Base-by-base conservation (phyloP, 2,113 vertebrate genomes). In the Furnarius figulus region DNA sequence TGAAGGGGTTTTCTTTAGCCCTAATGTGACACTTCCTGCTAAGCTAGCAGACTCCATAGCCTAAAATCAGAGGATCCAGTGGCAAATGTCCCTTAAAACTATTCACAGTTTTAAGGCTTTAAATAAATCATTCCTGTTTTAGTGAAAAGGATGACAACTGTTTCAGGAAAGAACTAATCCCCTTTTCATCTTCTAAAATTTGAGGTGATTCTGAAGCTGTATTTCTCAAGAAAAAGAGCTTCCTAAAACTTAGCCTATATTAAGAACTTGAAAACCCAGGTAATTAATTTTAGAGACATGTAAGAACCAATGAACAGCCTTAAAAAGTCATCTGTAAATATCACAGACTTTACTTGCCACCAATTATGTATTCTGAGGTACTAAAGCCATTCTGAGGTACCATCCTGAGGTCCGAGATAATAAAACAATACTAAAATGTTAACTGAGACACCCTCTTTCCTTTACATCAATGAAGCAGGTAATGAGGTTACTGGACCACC, bases 61-160 rank as follows among this genome's bases (percentile, higher is more conserved):
- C 65, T 90, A 91, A 94, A 93, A 85, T 73, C n/a, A 86, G 72
- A 94, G 19, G 50, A 74, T 40, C 68, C 82, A 73, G 67, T 72
- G 40, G 62, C 85, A 94, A 56, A 78, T 56, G 93, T 24, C 33
- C 20, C 73, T 73, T 70, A 70, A 66, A 93, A 89, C 88, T 83
- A 90, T 44, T 77, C 28, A 71, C 25, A 44, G 31, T 86, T 83
- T 74, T 53, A 79, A 50, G 35, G 42, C 18, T 91, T 85, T 56
- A 89, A 87, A 85, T 28, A 90, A 56, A 31, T n/a, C 33, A 79
- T 39, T 82, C 9, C 16, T 42, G 24, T 61, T 90, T 90, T 37
- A 81, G 78, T 40, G 6, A 71, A 85, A 90, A 78, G 20, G 22
- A 80, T 0, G 0, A 46, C n/a, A 90, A 31, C 7, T 67, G 21